Percentiles rank a stretch among this genome's conserved stretches.
phyloP scores from a whole-genome alignment of 2,113 vertebrate genomes.

The Festucalex cinctus region DNA sequence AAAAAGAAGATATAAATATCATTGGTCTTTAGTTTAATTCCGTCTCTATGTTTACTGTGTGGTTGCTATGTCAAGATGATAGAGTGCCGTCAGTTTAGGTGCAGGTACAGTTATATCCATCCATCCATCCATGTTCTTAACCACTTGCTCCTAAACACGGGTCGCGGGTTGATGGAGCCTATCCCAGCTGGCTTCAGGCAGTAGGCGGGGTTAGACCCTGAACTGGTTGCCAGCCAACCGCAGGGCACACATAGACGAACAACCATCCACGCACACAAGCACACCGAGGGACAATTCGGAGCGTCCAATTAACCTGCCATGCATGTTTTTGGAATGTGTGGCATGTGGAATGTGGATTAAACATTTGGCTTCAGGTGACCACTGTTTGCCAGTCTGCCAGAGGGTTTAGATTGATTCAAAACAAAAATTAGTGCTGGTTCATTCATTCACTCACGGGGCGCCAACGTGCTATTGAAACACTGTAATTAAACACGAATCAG shows the following conservation, averaged over 20 bases:
- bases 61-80: not conserved
- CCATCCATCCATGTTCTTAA: too few species aligned
- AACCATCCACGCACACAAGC: too few species aligned
- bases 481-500: not conserved
- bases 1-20: not conserved
- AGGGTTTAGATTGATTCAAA: slow-evolving; percentile 24
- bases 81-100: not conserved
- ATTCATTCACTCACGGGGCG: slow-evolving; percentile 21
- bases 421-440: slow-evolving; percentile 31
- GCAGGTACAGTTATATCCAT: not conserved
- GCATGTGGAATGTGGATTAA: too few species aligned
- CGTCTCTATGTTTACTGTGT: not conserved
- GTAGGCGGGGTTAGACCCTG: too few species aligned
- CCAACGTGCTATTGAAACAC: not conserved
- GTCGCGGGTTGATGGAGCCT: too few species aligned
- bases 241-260: too few species aligned
- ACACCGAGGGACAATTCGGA: too few species aligned
- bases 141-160: too few species aligned
- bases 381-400: slow-evolving; percentile 36
- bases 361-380: slow-evolving; percentile 4
- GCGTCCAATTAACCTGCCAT: too few species aligned
- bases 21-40: not conserved
- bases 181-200: too few species aligned
- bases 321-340: too few species aligned
- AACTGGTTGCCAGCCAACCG: too few species aligned